These are phyloP conservation scores for Cancer borealis DNA, from an alignment of 2,888 invertebrate genomes.

Conservation along the genomic window DNA sequence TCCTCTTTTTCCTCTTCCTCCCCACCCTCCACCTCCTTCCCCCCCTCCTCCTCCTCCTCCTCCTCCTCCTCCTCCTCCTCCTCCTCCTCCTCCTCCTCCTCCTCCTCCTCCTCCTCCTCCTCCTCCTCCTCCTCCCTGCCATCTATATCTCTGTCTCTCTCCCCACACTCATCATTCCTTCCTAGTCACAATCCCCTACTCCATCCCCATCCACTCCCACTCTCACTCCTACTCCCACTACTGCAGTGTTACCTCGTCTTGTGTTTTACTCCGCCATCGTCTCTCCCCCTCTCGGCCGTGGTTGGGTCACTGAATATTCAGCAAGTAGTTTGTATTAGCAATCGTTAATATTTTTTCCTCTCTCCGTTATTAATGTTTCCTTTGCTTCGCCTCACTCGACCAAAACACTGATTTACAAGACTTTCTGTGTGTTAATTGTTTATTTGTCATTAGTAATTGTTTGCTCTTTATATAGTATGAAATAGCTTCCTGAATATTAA, in stretches of 20 bases:
- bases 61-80: neutral
- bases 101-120: neutral
- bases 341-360: conserved; percentile 9
- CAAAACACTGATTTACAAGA: neutral
- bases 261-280: neutral
- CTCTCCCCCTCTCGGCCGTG: neutral
- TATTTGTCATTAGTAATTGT: neutral
- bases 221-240: neutral
- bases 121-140: neutral
- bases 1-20: neutral
- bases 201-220: neutral
- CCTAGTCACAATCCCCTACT: neutral
- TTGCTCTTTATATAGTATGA: too few relatives aligned
- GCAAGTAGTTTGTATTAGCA: neutral
- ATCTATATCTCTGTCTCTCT: neutral
- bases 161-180: neutral
- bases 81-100: neutral
- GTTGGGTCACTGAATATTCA: conserved; percentile 10
- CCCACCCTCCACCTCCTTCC: neutral
- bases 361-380: neutral
- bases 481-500: too few relatives aligned
- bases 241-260: neutral
- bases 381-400: neutral
- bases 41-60: neutral
- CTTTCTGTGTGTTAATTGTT: neutral